Evolutionary conservation across 1,140 invertebrate genomes (phyloP), one percentile per base, ranked within the genome.

Genomic region (Drosophila jambulina): DNA sequence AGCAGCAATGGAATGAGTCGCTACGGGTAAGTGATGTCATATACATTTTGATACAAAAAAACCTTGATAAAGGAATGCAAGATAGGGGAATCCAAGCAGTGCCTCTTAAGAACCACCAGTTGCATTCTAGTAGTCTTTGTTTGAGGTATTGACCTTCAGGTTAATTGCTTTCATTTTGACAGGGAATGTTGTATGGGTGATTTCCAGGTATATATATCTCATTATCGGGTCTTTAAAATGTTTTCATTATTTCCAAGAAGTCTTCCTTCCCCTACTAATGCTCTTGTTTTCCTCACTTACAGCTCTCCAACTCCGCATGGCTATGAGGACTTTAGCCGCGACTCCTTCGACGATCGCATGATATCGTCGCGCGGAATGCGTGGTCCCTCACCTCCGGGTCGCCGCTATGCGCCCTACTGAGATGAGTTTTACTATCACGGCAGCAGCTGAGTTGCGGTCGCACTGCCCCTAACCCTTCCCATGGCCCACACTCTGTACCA

Each of bases 251-350:
- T 12, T 19, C 12, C n/a, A 19, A 19, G 45, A 19, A 17, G 2
- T 13, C 5, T 45, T 29, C 2, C 2, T 15, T 45, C 13, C 25
- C 15, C 48, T 36, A 15, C 6, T 51, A 36, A 43, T 43, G 19
- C 13, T 13, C 21, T 38, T n/a, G 8, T 9, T 13, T 25, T 4
- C 29, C 4, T 4, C 25, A 2, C 17, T 67, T 2, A 2, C 25
- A 88, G 84, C 19, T 88, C 84, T 5, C 84, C 84, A 3, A 90
- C 85, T 54, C 82, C 86, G 7, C 86, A 86, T 91, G 95, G 96
- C 94, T 97, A 96, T 94, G 96, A 97, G 94, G 96, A 97, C 94
- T 97, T 97, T 92, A 97, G 96, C 93, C 94, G 96, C 78, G 96
- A 97, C 93, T 96, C 96, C 45, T 97, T 97, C 93, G 96, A 97